Base-by-base conservation (phyloP, 2,888 invertebrate genomes). In the Cryptus armator region DNA sequence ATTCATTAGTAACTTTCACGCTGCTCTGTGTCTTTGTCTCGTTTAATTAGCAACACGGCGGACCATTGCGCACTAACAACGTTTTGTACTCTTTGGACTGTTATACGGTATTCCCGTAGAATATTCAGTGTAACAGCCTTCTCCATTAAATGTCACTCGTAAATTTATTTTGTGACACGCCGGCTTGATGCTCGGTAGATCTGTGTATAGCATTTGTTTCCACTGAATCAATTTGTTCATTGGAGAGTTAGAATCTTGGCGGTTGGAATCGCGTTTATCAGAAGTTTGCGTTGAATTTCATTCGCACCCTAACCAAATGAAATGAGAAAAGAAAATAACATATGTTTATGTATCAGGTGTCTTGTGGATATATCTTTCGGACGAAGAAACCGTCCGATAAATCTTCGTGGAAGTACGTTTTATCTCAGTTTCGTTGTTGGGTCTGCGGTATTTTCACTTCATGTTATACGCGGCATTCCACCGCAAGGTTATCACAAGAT, bases 1-100 rank as follows among this genome's bases (percentile, higher is more conserved):
- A 82, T 82, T 85, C 85, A 85, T 85, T 79, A 82, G 70, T 53
- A 85, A 85, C 85, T 85, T 82, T 84, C 64, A 53, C 56, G 24
- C 46, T 6, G 44, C 46, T 71, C 44, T 37, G 67, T 53, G 77
- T 72, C 70, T 78, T 68, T 70, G 74, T 44, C 70, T 53, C 72
- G 72, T 78, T 84, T 78, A 74, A 84, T 84, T 81, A 84, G 84
- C 67, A 62, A 68, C 68, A 78, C 64, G 29, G 43, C 19, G 43
- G 16, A 72, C 46, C 68, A 19, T 76, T 16, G 53, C 43, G 32
- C 43, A 44, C 62, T 48, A 19, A 75, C 71, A 84, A 43, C 44
- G 62, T 77, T 76, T 37, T 72, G n/a, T 16, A 6, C 9, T 19
- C 43, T 24, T 24, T n/a, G n/a, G 48, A 12, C 19, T 48, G 24